Evolutionary conservation across 2,113 vertebrate species (phyloP).

Genomic region (Ardeotis arabs): DNA sequence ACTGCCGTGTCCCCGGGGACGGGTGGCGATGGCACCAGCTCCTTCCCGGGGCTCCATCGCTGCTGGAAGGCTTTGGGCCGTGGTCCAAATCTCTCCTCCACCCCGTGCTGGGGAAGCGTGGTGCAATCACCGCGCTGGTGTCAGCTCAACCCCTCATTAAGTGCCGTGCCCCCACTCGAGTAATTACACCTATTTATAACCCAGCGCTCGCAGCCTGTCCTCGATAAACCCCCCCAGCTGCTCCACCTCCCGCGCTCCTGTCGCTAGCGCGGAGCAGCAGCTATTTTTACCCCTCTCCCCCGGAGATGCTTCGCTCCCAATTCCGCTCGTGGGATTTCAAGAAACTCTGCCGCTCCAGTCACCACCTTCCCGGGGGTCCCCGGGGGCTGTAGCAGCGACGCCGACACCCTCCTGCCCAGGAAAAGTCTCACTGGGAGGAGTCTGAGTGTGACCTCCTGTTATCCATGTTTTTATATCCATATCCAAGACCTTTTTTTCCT

Average conservation of each 20-base stretch:
- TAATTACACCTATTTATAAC: constrained; percentile 38
- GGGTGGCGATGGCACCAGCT: accelerated
- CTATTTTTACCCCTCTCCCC: constrained; percentile 50
- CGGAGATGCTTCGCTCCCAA: background rate
- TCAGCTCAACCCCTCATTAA: background rate
- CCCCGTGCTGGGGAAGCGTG: background rate
- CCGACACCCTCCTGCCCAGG: background rate
- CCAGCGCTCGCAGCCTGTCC: background rate
- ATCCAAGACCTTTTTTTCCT: background rate
- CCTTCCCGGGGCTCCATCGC: background rate
- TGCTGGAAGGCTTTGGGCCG: background rate
- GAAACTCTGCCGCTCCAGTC: background rate
- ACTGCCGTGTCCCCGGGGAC: background rate
- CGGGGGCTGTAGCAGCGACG: accelerated
- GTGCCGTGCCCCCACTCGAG: background rate
- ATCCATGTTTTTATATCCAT: accelerated
- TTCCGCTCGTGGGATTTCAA: background rate
- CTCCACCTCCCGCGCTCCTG: background rate
- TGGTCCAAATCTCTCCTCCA: accelerated
- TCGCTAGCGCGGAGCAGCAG: background rate
- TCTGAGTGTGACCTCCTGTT: too few species aligned
- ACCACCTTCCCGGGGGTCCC: too few species aligned
- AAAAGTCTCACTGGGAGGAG: accelerated
- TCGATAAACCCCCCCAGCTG: background rate
- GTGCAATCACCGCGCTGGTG: background rate